phyloP scores from a whole-genome alignment of 2,888 invertebrate genomes.

The Osedax frankpressi region DNA sequence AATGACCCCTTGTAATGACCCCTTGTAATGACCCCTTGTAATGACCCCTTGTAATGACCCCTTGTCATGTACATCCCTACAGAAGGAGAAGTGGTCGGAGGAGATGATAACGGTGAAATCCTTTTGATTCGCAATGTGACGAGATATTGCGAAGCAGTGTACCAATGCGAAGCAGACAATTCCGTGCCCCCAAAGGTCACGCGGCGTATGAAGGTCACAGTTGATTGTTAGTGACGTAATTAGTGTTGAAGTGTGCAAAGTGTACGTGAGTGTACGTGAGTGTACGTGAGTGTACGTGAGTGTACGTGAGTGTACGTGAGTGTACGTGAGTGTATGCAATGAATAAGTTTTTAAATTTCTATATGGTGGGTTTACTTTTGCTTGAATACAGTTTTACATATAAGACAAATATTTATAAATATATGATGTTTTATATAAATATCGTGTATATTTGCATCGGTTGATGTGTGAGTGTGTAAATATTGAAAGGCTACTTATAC shows the following conservation, averaged over 20 bases:
- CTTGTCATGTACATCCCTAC: not conserved
- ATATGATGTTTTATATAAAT: no score
- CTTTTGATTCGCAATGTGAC: constrained; percentile 66
- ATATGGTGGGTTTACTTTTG: no score
- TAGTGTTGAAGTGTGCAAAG: constrained; percentile 55
- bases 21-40: no score
- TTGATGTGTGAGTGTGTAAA: no score
- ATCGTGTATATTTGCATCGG: no score
- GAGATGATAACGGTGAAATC: constrained; percentile 52
- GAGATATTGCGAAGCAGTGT: constrained; percentile 77
- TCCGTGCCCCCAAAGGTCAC: constrained; percentile 71
- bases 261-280: not conserved
- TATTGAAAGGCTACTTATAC: no score
- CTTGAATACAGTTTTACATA: no score
- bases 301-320: constrained; percentile 1
- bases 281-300: constrained; percentile 2
- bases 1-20: no score
- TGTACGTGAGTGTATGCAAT: not conserved
- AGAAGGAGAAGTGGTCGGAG: not conserved
- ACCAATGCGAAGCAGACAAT: constrained; percentile 79
- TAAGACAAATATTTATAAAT: no score
- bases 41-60: not conserved
- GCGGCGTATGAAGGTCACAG: constrained; percentile 27
- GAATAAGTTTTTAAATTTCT: no score
- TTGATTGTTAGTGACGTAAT: constrained; percentile 41